Conservation (phyloP, 2,888 invertebrate genomes). For the Rhimphoctona megacephalus region DNA sequence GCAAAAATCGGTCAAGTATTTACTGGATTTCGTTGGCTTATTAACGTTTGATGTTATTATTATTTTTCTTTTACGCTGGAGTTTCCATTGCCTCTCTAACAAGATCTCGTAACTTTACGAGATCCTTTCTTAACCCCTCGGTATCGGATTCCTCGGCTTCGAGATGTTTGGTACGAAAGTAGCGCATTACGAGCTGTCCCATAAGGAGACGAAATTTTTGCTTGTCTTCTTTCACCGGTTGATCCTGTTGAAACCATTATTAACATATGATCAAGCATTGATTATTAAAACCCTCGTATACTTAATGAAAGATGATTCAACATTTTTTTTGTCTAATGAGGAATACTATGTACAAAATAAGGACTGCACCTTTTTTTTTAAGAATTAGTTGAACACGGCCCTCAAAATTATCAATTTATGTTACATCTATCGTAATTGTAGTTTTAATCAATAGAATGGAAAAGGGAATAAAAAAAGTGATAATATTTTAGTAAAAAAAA, state of each 20-base stretch:
- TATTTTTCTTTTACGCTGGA: conserved; percentile 65
- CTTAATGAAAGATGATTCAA: background rate
- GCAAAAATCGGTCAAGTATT: background rate
- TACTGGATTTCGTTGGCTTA: background rate
- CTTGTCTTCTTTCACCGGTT: conserved; percentile 82
- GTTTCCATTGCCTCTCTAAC: conserved; percentile 76
- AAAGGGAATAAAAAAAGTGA: background rate
- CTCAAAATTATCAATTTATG: background rate
- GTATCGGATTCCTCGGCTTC: conserved; percentile 83
- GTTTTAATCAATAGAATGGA: background rate
- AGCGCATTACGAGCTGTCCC: conserved; percentile 87
- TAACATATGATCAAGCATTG: background rate
- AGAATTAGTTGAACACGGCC: background rate
- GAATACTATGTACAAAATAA: background rate
- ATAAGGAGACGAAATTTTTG: conserved; percentile 87
- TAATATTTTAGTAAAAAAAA: background rate
- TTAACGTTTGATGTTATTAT: background rate
- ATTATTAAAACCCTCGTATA: background rate
- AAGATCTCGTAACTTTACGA: conserved; percentile 80
- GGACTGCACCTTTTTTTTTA: background rate
- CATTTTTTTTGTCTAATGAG: background rate
- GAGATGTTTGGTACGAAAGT: conserved; percentile 86
- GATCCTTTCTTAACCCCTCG: conserved; percentile 85
- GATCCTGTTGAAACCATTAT: conserved; percentile 76
- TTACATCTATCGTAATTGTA: background rate